These are phyloP conservation scores for Lottia gigantea DNA, from an alignment of 2,888 invertebrate species.

Conservation along the genomic window DNA sequence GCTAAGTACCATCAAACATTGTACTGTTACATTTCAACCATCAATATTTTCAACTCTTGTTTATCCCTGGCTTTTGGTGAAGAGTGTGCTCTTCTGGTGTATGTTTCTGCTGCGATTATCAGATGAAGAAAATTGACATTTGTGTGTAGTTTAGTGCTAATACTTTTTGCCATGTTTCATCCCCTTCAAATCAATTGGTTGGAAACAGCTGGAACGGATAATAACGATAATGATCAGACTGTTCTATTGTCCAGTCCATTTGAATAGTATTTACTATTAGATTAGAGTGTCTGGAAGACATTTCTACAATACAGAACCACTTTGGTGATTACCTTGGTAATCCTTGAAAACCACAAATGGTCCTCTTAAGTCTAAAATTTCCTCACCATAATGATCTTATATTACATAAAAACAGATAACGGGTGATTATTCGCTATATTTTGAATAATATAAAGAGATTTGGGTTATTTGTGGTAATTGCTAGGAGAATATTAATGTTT, in stretches of 20 bases:
- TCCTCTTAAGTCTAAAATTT: background rate
- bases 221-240: background rate
- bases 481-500: no score
- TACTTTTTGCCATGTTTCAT: slow-evolving; percentile 1
- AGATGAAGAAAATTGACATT: slow-evolving; percentile 5
- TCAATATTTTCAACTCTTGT: slow-evolving; percentile 5
- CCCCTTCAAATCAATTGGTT: slow-evolving; percentile 5
- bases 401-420: no score
- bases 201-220: slow-evolving; percentile 9
- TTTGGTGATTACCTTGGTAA: background rate
- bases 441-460: no score
- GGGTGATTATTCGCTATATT: no score
- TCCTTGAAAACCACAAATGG: background rate
- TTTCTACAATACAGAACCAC: background rate
- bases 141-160: background rate
- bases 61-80: background rate
- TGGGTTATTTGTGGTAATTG: no score
- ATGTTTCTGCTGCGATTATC: background rate
- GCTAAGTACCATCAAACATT: no score
- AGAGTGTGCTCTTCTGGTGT: background rate
- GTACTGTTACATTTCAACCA: background rate
- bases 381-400: no score
- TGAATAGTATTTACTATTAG: background rate
- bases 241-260: background rate
- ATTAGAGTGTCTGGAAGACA: background rate